Evolutionary conservation across 1,140 invertebrate species (phyloP), one percentile per base, ranked within the genome.

Genomic region (Dufourea novaeangliae): DNA sequence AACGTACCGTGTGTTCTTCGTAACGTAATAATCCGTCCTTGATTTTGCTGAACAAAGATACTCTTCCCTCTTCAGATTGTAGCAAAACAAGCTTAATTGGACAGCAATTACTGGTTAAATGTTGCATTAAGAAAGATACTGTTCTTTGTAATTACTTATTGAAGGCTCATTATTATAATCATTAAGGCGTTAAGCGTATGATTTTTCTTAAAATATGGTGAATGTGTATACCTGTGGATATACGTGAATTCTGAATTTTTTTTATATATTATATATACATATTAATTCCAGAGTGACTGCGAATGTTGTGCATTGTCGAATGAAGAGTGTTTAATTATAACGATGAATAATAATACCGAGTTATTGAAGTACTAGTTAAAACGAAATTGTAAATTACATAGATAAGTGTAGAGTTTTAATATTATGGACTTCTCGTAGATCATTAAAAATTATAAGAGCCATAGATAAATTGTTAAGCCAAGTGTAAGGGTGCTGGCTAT

Each of bases 391-490:
- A 84, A 71, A 83, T 83, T 84, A 76, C 52, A 68, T 84, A 84
- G 32, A 39, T 70, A 70, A 81, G 52, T 27, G 56, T 57, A 79
- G 71, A 57, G 69, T 84, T 84, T 69, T 83, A 84, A 84, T 57
- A 46, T 66, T 79, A 75, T 64, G 82, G 57, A 74, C 64, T 81
- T 63, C 71, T 75, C 74, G 81, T 81, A 82, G 59, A 82, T 39
- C 22, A 56, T 25, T 82, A 70, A 82, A 82, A 69, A 44, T 74
- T 70, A 54, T 64, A 64, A 79, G 77, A 78, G 78, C 52, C 64
- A 82, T 80, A 83, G 72, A 70, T 67, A 79, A 76, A 76, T 79
- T 83, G 69, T 80, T 83, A 83, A 83, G 82, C 52, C 37, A 83
- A 79, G 44, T 70, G n/a, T 68, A 46, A 68, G 41, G 32, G 62